Conservation (phyloP, 2,113 vertebrate genomes). For the Chascanopsetta lugubris region DNA sequence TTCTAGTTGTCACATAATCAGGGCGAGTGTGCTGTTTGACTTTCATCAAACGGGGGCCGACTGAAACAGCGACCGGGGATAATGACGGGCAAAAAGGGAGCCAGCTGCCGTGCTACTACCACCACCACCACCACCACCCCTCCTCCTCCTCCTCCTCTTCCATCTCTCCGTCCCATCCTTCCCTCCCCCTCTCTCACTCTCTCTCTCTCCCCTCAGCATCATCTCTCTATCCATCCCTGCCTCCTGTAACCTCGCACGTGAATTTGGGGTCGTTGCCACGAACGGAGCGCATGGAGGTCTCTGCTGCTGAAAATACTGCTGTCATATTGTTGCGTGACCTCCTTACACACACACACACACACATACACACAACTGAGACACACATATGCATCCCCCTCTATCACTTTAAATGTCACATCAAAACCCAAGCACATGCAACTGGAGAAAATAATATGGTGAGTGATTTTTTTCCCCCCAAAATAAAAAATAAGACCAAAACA, state of each 20-base stretch:
- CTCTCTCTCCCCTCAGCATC: slow-evolving; percentile 64
- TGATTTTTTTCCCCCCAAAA: too few species aligned
- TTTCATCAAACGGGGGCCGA: slow-evolving; percentile 77
- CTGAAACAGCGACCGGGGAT: slow-evolving; percentile 71
- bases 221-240: slow-evolving; percentile 62
- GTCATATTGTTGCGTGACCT: slow-evolving; percentile 40
- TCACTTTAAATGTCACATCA: slow-evolving; percentile 27
- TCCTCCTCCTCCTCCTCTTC: not conserved
- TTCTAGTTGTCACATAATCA: slow-evolving; percentile 80
- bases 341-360: slow-evolving; percentile 20
- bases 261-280: slow-evolving; percentile 40
- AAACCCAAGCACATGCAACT: too few species aligned
- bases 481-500: too few species aligned
- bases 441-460: too few species aligned
- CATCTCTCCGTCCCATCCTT: slow-evolving; percentile 40
- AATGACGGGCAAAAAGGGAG: slow-evolving; percentile 77
- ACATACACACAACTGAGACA: slow-evolving; percentile 25
- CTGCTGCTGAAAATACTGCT: slow-evolving; percentile 47
- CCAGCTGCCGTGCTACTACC: slow-evolving; percentile 73
- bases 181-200: slow-evolving; percentile 41
- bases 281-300: slow-evolving; percentile 25
- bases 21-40: slow-evolving; percentile 78
- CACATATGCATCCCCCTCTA: slow-evolving; percentile 30
- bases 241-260: slow-evolving; percentile 51
- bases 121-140: slow-evolving; percentile 10